Evolutionary conservation across 1,140 invertebrate species (phyloP).

Genomic region (Metaphire vulgaris): DNA sequence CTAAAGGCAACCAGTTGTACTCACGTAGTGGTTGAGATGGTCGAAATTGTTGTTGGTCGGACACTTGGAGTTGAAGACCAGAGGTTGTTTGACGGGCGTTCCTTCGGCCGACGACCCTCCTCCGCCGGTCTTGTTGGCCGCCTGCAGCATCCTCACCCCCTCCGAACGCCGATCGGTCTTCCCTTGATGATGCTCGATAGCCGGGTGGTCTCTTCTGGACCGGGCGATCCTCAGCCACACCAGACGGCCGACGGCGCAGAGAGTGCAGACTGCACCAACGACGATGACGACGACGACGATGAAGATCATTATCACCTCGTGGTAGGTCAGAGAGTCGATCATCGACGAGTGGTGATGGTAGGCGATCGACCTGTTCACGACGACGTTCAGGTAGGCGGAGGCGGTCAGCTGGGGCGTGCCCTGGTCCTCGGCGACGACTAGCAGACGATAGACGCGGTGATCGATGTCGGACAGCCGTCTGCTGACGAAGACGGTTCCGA

Average conservation of each 20-base stretch:
- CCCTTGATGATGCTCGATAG: background rate
- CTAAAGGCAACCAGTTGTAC: too few relatives aligned
- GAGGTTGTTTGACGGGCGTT: background rate
- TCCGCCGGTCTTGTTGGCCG: background rate
- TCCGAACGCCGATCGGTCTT: background rate
- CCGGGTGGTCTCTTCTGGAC: background rate
- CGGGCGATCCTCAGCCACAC: background rate
- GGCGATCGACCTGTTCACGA: slow-evolving; percentile 28
- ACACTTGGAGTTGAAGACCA: background rate
- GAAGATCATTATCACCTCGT: slow-evolving; percentile 5
- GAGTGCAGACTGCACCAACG: slow-evolving; percentile 4
- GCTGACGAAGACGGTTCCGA: slow-evolving; percentile 17
- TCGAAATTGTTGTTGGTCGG: background rate
- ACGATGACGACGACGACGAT: slow-evolving; percentile 23
- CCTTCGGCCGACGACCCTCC: background rate
- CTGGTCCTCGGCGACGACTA: slow-evolving; percentile 19
- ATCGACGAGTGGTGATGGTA: slow-evolving; percentile 8
- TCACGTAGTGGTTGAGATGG: background rate
- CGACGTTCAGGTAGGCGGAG: slow-evolving; percentile 20
- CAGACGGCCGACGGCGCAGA: background rate
- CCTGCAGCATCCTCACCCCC: background rate
- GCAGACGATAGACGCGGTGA: slow-evolving; percentile 4
- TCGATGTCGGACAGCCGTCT: slow-evolving; percentile 9
- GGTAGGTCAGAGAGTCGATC: background rate
- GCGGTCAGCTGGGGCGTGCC: slow-evolving; percentile 17